Conservation (phyloP, 2,888 invertebrate species). For the Agrilus cyanescens region DNA sequence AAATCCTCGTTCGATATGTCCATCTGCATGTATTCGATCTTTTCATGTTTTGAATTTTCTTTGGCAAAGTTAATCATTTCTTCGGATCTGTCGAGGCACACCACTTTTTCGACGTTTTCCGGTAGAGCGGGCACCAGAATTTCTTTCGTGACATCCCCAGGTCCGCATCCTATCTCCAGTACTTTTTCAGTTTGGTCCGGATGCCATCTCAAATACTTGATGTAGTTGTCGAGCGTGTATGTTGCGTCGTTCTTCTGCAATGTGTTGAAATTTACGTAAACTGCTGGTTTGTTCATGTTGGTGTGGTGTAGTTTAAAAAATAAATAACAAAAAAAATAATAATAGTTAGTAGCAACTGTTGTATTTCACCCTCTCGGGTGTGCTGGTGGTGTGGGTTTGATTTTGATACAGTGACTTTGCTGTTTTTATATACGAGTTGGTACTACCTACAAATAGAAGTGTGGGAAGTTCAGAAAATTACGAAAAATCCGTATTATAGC, state of each 20-base stretch:
- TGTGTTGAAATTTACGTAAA: constrained; percentile 53
- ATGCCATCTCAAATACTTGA: constrained; percentile 42
- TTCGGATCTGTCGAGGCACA: constrained; percentile 57
- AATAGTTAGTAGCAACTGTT: too few relatives aligned
- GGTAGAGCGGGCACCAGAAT: constrained; percentile 49
- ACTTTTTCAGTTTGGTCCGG: constrained; percentile 35
- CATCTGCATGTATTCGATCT: constrained; percentile 38
- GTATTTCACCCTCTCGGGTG: too few relatives aligned
- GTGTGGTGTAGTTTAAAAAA: too few relatives aligned
- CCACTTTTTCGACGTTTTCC: constrained; percentile 35
- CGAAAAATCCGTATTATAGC: too few relatives aligned
- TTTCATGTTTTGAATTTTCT: constrained; percentile 35
- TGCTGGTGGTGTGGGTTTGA: too few relatives aligned
- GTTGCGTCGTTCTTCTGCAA: constrained; percentile 54
- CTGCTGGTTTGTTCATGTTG: too few relatives aligned
- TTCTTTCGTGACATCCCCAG: constrained; percentile 53
- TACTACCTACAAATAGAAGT: too few relatives aligned
- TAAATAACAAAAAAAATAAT: too few relatives aligned
- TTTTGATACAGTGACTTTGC: too few relatives aligned
- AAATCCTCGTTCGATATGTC: constrained; percentile 45
- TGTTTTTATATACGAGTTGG: too few relatives aligned
- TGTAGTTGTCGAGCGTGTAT: constrained; percentile 50
- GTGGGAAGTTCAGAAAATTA: too few relatives aligned
- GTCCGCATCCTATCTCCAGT: constrained; percentile 61
- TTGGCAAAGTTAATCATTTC: constrained; percentile 56